Evolutionary conservation across 1,140 invertebrate species (phyloP), one percentile per base, ranked within the genome.

Genomic region (Melanaphis sacchari): DNA sequence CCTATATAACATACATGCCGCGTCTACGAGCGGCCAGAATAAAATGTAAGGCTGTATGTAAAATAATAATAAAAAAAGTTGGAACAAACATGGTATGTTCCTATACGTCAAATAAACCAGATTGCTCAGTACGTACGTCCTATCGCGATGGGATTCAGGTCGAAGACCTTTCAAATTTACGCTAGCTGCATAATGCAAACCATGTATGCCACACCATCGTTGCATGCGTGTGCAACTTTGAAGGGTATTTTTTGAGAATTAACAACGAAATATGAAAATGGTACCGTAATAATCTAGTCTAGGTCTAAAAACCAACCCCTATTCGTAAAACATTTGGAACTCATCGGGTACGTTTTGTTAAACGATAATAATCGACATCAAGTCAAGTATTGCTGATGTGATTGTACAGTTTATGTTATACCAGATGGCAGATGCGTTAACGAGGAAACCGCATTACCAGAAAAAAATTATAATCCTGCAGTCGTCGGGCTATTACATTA

Each of bases 91-190:
- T 15, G 31, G 46, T 15, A 31, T 66, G 15, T 31, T 38, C 26
- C 6, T 84, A n/a, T n/a, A 49, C 46, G 38, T 82, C 26, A 36
- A 43, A 76, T 36, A 91, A 91, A 91, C 59, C 66, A 81, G 59
- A 91, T 76, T 82, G 90, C 36, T 66, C 31, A 11, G 59, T 49
- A 46, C 90, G 59, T 49, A 46, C 90, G 66, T 9, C 43, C 40
- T 81, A 81, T 41, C 40, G 41, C 40, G n/a, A 36, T 59, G 41
- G 89, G 52, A 31, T 41, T 82, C 46, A 40, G 91, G 91, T 93
- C 91, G 41, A 93, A 93, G 76, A 93, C 76, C 91, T 93, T 93
- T 82, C 31, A 40, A 85, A 93, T 84, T 81, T 93, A 84, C 54
- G 36, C 43, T 11, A 93, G 22, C 24, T 84, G 43, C 15, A 82